phyloP scores from a whole-genome alignment of 2,888 invertebrate species.

The Noctua janthe region DNA sequence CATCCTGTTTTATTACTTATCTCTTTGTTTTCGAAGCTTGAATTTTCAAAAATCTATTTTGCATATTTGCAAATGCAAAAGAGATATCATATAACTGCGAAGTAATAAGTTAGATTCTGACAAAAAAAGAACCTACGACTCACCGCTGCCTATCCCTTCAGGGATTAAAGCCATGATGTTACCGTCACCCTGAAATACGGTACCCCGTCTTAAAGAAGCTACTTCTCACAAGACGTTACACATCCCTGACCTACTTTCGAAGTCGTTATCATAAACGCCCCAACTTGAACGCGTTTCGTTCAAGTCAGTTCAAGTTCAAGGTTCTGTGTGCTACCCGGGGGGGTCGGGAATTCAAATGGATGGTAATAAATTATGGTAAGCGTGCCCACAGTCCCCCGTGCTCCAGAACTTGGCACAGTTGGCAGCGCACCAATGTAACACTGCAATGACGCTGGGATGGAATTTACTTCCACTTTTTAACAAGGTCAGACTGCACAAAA shows the following conservation, averaged over 20 bases:
- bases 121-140: too few relatives aligned
- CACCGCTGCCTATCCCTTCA: background rate
- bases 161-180: background rate
- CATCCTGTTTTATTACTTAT: background rate
- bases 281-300: background rate
- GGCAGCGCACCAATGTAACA: background rate
- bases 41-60: background rate
- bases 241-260: background rate
- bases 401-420: slow-evolving; percentile 10
- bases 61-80: background rate
- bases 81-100: background rate
- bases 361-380: background rate
- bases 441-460: background rate
- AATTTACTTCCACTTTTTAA: slow-evolving; percentile 1
- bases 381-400: background rate
- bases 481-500: background rate
- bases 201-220: background rate
- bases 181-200: background rate
- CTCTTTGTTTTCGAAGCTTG: background rate
- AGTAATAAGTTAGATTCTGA: background rate
- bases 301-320: background rate
- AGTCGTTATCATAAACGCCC: background rate
- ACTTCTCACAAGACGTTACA: background rate
- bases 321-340: background rate
- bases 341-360: background rate